These are phyloP conservation scores for Potamarius usumacintae DNA, from an alignment of 2,113 vertebrate genomes.

Conservation along the genomic window DNA sequence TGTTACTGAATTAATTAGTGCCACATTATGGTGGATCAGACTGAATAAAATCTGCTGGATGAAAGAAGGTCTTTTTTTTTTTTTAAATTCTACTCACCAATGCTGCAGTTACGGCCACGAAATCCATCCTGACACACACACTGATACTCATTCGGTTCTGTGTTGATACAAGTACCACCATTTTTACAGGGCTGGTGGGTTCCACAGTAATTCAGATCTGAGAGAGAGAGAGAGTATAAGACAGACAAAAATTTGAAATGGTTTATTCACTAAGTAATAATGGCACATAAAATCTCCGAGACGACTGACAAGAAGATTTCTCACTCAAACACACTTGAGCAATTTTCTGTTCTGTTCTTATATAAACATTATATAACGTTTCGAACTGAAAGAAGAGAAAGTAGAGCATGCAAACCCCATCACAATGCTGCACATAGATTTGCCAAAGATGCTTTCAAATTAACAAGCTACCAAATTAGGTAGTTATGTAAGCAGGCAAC, in stretches of 20 bases:
- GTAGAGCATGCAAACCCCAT: neutral
- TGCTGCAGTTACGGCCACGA: constrained; percentile 75
- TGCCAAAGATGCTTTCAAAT: neutral
- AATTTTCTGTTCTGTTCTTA: neutral
- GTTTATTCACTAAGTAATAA: neutral
- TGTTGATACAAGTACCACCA: constrained; percentile 77
- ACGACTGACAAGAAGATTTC: neutral
- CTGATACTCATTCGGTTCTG: constrained; percentile 79
- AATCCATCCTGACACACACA: constrained; percentile 79
- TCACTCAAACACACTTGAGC: neutral
- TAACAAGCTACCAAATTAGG: neutral
- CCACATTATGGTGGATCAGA: too few species aligned
- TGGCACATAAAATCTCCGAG: neutral
- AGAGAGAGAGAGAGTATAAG: neutral
- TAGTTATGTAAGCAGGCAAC: constrained; percentile 2
- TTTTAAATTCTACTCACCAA: constrained; percentile 65
- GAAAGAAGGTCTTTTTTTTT: neutral
- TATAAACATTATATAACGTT: constrained; percentile 10
- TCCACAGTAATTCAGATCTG: constrained; percentile 81
- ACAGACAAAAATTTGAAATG: neutral
- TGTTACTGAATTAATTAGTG: neutral
- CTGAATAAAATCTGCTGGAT: neutral
- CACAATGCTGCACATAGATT: neutral
- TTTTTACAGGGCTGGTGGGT: constrained; percentile 79
- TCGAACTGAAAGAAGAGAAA: neutral